Base-by-base conservation (phyloP, 2,797 vertebrate species). In the Dryobates pubescens region DNA sequence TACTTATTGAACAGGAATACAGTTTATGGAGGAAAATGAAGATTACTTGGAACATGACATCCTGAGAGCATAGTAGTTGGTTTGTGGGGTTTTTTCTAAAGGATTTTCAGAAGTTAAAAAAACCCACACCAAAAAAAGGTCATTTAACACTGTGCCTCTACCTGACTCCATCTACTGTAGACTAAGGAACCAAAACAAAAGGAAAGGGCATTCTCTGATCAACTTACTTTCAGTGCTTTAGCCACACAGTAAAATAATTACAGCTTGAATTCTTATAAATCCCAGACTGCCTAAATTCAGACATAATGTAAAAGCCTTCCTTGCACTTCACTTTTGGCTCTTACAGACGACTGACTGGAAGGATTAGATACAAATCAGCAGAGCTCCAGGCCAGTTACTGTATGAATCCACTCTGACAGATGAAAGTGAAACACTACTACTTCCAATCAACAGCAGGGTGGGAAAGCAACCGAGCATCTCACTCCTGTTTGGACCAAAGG, bases 11-110 rank as follows among this genome's bases (percentile, higher is more conserved):
- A 74, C 24, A 81, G 82, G 49, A 78, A 45, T 29, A 91, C 10
- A 71, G 73, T 34, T 92, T 90, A 75, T 7, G 64, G 24, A 95
- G 30, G 30, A 94, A 94, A 93, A 57, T 76, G 78, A 82, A 83
- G 56, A 81, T 58, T 65, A 88, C 61, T 29, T 57, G 43, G 23
- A 93, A 54, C 57, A 70, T 30, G 30, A 83, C 72, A 64, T 72
- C 68, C 71, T 85, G 34, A 45, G 24, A 26, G 9, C 24, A 72
- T 32, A 58, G 30, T 57, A 65, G 38, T 38, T 38, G 36, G 36
- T 36, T 36, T 36, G 38, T 38, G 38, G 38, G 38, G 20, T 56
- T 77, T 64, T 81, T 43, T 10, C 13, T 57, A 30, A 57, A 82
- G 9, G 9, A 53, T 63, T 72, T 78, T 47, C 34, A 27, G 41